Base-by-base conservation (phyloP, 2,888 invertebrate species). In the Hermaeophaga mercurialis region DNA sequence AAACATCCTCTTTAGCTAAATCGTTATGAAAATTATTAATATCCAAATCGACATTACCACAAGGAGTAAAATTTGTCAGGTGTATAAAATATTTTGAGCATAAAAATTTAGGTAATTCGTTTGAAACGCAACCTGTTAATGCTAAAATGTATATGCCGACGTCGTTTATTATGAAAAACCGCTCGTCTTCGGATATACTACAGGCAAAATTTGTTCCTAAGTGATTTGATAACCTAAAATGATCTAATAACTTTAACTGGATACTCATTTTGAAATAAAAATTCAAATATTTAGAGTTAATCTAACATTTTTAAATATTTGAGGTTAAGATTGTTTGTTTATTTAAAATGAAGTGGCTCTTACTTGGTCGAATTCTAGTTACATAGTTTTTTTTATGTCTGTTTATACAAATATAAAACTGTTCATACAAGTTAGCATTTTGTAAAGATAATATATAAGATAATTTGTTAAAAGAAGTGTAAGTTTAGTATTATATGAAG, bases 111-210 rank as follows among this genome's bases (percentile, higher is more conserved):
- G 65, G 59, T 34, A 64, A 67, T 41, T 62, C 52, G 58, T 66
- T 70, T 1, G 67, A 66, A 52, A 72, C 62, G 28, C 65, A 56
- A 14, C 70, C 69, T 54, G 66, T 66, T 45, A 74, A 57, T n/a
- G 68, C 62, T 18, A 74, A 61, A 41, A 76, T 62, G 50, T 69
- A 72, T 9, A 75, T 56, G n/a, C 73, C 72, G 14, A 49, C 59
- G 15, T 73, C 72, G 3, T 70, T 68, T 24, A 73, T 22, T 28
- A 76, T 60, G 33, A 69, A 70, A 43, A 75, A 66, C 44, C 69
- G 65, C 31, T 72, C 69, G 61, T 75, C 74, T 53, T 70, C 66
- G 2, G 75, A 75, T 57, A 67, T 66, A 22, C 66, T 65, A 39
- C 72, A 68, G 2, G 71, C 72, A 55, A 71, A 72, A 59, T 71